Evolutionary conservation across 2,113 vertebrate genomes (phyloP), one percentile per base, ranked within the genome.

Genomic region (Paralichthys olivaceus): DNA sequence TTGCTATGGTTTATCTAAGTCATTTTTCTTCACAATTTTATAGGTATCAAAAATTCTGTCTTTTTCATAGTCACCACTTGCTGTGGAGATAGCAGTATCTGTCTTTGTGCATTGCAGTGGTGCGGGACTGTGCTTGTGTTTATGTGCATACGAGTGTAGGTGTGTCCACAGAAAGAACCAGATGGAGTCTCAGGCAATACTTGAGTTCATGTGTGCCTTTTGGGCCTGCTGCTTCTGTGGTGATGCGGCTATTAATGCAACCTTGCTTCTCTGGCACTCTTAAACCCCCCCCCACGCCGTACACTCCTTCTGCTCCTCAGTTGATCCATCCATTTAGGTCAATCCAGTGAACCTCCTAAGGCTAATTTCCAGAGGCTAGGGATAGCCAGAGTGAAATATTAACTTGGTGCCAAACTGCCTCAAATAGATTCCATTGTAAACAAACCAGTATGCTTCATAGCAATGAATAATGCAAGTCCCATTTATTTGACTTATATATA

Each of bases 361-460:
- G 79, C 49, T 80, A 69, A 79, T 82, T 90, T 88, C 77, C 70
- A 84, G 32, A 61, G 74, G 59, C 72, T 29, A 61, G 45, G 28
- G 34, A 77, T 70, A 53, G 69, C 49, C 63, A 3, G 45, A 53
- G 77, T 88, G 61, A 89, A 83, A 83, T 83, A 90, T 89, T 85
- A 89, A 84, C 86, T 86, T 56, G 51, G 68, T 84, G 56, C 49
- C 49, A 22, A 51, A n/a, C 8, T 51, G 20, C 60, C 37, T 79
- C 66, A 25, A 69, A 80, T 58, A 45, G 59, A 53, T 65, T 77
- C 53, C 37, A 58, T 66, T 80, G 61, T 80, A 40, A 89, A 76
- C 56, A 62, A 72, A 85, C 79, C 83, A 66, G 37, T 29, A 45
- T 25, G 32, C n/a, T 70, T 59, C 65, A 23, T 28, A 15, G 55